These are phyloP conservation scores for Heterotilapia buettikoferi DNA, from an alignment of 2,113 vertebrate species.

Conservation along the genomic window DNA sequence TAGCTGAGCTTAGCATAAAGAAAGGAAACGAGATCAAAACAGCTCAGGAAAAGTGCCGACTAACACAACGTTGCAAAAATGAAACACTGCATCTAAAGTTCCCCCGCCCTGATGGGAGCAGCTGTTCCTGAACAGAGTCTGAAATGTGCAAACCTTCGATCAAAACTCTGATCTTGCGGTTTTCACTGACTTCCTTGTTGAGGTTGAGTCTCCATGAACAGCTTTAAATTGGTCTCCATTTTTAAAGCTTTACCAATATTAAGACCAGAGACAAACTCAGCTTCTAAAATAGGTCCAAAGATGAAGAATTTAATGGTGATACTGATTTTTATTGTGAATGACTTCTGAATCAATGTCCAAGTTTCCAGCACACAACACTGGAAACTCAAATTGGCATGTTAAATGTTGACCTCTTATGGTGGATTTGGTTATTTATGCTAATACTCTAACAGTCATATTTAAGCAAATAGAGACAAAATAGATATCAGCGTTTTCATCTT, in stretches of 20 bases:
- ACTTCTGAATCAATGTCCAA: background rate
- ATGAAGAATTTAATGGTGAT: background rate
- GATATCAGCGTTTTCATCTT: background rate
- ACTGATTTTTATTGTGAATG: background rate
- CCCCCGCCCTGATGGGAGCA: accelerated
- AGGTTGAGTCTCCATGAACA: accelerated
- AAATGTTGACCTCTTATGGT: background rate
- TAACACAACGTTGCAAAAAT: background rate
- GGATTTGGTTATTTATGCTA: background rate
- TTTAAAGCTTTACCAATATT: background rate
- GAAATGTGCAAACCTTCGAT: background rate
- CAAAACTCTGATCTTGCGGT: background rate
- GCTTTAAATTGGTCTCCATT: background rate
- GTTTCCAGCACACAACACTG: background rate
- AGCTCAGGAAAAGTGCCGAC: background rate
- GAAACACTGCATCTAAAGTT: background rate
- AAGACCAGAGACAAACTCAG: background rate
- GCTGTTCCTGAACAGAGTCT: background rate
- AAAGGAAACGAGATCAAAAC: background rate
- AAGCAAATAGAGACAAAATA: accelerated
- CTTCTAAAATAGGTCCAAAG: background rate
- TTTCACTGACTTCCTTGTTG: accelerated
- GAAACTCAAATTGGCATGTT: accelerated
- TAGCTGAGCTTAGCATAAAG: background rate
- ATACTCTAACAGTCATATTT: background rate